Evolutionary conservation across 2,888 invertebrate species (phyloP).

Genomic region (Chymomyza caudatula): DNA sequence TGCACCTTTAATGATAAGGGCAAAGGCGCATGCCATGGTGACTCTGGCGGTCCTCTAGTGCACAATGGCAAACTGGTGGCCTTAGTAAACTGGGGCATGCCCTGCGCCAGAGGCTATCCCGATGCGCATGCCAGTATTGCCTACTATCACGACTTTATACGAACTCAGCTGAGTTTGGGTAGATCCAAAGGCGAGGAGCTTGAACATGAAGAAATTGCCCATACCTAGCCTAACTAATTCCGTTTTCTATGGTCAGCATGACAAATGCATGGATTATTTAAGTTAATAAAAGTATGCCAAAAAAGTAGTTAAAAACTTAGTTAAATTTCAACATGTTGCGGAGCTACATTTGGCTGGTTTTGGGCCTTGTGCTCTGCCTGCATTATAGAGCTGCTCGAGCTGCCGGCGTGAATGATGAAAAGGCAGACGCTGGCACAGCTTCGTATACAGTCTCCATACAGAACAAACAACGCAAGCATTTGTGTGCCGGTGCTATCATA

Average conservation of each 20-base stretch:
- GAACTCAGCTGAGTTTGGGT: constrained; percentile 56
- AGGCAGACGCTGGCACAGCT: constrained; percentile 32
- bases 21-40: constrained; percentile 79
- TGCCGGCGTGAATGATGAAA: constrained; percentile 37
- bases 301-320: too few species aligned
- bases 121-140: constrained; percentile 76
- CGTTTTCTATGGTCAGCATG: not conserved
- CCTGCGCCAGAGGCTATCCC: constrained; percentile 75
- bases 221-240: not conserved
- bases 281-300: not conserved
- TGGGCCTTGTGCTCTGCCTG: not conserved
- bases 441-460: constrained; percentile 73
- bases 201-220: not conserved
- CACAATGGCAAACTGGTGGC: constrained; percentile 72
- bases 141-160: constrained; percentile 76
- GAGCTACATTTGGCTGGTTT: not conserved
- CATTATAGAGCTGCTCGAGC: not conserved
- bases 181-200: constrained; percentile 17
- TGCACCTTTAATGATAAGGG: constrained; percentile 81
- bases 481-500: constrained; percentile 71
- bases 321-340: too few species aligned
- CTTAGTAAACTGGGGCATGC: constrained; percentile 76
- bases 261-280: not conserved
- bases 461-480: constrained; percentile 52
- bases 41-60: constrained; percentile 75